Evolutionary conservation across 1,140 invertebrate species (phyloP), one percentile per base, ranked within the genome.

Genomic region (Dendroctonus ponderosae): DNA sequence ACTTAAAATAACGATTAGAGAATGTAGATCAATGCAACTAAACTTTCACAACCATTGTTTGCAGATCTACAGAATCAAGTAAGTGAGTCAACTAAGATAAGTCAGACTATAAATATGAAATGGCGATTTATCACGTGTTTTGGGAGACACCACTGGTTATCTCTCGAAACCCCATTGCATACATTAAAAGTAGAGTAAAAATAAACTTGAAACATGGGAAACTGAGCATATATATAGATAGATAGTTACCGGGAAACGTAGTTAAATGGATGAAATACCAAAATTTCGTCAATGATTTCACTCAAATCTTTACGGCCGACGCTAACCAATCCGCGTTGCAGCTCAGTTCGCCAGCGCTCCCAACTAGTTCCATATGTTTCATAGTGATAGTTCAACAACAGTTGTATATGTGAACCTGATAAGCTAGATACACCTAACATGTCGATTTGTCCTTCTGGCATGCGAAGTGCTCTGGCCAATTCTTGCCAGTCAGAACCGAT

Each of bases 401-500:
- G 54, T 62, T 46, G 59, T 58, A 8, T n/a, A 4, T 26, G 59
- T 62, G 38, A 44, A 15, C 6, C 26, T 51, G 5, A 0, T 9
- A 5, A 26, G 12, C 43, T 44, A 58, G 14, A 39, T 67, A 14
- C 51, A 37, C 40, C 38, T 9, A 73, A 49, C 7, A 61, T 40
- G 46, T 73, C 72, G 62, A 72, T 73, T 8, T 50, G 7, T 8
- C 71, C 70, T 62, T 73, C 70, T 8, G 41, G 14, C 12, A 73
- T 44, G 12, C 15, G 7, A 26, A 73, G 49, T 14, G 52, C 62
- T 44, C 70, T 43, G 14, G 71, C 71, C 6, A 73, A 64, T 46
- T 73, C 67, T 8, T 54, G 65, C 71, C 71, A 73, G 42, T 67
- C 64, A 38, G 48, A 12, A 7, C 71, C 71, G 9, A 73, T 71